phyloP scores from a whole-genome alignment of 2,113 vertebrate species.

The Microcebus lehilahytsara region DNA sequence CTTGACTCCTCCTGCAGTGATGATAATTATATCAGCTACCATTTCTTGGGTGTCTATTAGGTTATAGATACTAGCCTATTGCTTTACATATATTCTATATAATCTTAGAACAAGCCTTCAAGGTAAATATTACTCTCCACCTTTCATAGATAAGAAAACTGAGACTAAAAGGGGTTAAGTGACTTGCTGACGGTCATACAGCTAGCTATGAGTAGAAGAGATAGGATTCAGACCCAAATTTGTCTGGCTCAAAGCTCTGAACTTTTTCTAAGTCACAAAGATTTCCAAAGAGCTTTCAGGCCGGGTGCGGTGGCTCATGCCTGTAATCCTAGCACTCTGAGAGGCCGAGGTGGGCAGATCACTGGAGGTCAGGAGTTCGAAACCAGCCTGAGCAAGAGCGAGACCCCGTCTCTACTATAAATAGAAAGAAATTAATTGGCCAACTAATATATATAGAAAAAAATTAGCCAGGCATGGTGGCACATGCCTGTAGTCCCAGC shows the following conservation, averaged over 20 bases:
- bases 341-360: too few relatives aligned
- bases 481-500: too few relatives aligned
- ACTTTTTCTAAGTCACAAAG: slow-evolving; percentile 7
- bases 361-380: too few relatives aligned
- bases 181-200: background rate
- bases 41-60: background rate
- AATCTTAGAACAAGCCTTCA: background rate
- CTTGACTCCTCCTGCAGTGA: background rate
- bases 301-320: too few relatives aligned
- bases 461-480: too few relatives aligned
- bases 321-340: too few relatives aligned
- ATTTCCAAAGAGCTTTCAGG: background rate
- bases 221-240: background rate
- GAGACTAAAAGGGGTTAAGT: background rate
- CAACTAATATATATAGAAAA: too few relatives aligned
- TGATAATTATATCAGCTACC: background rate
- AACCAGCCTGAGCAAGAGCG: too few relatives aligned
- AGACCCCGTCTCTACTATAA: too few relatives aligned
- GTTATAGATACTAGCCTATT: background rate
- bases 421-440: too few relatives aligned
- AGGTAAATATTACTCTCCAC: background rate
- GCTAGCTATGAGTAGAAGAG: background rate
- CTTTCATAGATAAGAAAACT: slow-evolving; percentile 4
- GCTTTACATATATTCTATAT: background rate
- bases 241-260: slow-evolving; percentile 23